phyloP scores from a whole-genome alignment of 2,113 vertebrate genomes.

The Ammodytes dubius region DNA sequence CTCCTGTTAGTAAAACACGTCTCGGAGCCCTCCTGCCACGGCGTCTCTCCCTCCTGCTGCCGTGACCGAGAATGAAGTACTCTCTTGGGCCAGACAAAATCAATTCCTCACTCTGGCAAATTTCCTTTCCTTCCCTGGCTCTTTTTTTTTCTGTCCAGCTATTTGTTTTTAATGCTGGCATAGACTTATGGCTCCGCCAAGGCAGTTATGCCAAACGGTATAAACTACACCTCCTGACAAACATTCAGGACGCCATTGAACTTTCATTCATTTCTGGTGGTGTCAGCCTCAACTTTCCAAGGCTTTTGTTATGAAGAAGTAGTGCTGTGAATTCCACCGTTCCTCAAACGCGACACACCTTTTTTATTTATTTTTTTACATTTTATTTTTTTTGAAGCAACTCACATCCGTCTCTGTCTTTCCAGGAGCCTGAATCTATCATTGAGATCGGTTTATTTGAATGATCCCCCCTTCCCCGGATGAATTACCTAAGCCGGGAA shows the following conservation, averaged over 20 bases:
- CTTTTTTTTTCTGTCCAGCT: conserved; percentile 70
- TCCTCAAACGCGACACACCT: conserved; percentile 62
- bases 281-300: conserved; percentile 77
- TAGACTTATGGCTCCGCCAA: conserved; percentile 74
- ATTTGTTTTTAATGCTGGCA: conserved; percentile 83
- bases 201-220: conserved; percentile 73
- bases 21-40: conserved; percentile 55
- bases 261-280: conserved; percentile 78
- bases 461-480: conserved; percentile 65
- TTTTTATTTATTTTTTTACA: conserved; percentile 17
- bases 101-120: conserved; percentile 84
- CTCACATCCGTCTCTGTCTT: conserved; percentile 71
- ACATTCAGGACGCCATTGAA: conserved; percentile 77
- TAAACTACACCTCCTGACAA: conserved; percentile 80
- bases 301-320: conserved; percentile 77
- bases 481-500: conserved; percentile 72
- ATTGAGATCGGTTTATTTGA: conserved; percentile 79
- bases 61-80: conserved; percentile 82
- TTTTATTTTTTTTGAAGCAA: conserved; percentile 25
- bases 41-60: conserved; percentile 59
- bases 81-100: conserved; percentile 84
- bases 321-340: conserved; percentile 62
- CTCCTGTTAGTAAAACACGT: conserved; percentile 79
- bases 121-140: conserved; percentile 73
- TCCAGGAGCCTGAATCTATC: conserved; percentile 71